Evolutionary conservation across 2,113 vertebrate genomes (phyloP).

Genomic region (Trematocara marginatum): DNA sequence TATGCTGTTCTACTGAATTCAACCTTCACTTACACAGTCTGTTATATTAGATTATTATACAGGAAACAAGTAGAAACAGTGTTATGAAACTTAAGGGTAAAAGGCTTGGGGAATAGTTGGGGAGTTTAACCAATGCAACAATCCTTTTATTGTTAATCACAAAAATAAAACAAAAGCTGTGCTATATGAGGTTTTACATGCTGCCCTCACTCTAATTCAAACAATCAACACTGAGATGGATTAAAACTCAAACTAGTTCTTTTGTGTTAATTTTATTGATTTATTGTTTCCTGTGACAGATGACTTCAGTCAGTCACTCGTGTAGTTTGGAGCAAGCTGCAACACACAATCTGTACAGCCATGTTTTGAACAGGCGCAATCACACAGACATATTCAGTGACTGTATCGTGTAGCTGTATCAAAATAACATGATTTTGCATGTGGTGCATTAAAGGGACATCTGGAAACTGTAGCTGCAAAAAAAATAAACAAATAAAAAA

Average conservation of each 20-base stretch:
- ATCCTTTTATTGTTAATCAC: background rate
- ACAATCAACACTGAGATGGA: background rate
- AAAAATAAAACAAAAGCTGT: background rate
- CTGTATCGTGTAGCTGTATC: background rate
- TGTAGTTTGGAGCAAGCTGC: background rate
- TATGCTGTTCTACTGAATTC: background rate
- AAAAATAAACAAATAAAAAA: background rate
- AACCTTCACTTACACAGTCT: background rate
- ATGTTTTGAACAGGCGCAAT: background rate
- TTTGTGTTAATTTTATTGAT: background rate
- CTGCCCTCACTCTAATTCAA: background rate
- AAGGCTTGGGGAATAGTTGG: rapidly evolving
- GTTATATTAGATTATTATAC: background rate
- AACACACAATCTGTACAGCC: background rate
- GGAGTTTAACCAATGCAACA: background rate
- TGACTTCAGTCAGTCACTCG: background rate
- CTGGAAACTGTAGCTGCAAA: background rate
- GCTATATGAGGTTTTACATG: background rate
- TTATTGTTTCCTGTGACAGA: background rate
- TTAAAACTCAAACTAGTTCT: background rate
- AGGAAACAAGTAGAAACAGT: background rate
- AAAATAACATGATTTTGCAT: background rate
- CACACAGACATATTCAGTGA: rapidly evolving
- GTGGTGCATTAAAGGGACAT: background rate
- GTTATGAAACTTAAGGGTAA: background rate